Conservation (phyloP, 2,888 invertebrate species). For the Nasonovia ribisnigri region DNA sequence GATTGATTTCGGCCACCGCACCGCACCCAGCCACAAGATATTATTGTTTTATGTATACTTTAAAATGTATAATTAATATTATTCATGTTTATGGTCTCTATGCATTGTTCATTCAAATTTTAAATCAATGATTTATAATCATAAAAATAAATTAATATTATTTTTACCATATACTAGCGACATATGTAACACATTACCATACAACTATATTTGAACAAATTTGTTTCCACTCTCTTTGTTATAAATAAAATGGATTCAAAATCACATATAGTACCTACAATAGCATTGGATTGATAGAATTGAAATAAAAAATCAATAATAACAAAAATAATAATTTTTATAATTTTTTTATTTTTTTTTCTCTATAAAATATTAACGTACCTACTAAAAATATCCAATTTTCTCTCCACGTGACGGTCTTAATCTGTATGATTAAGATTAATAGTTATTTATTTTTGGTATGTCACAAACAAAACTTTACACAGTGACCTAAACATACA, state of each 20-base stretch:
- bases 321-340: not conserved
- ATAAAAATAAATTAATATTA: not conserved
- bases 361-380: not conserved
- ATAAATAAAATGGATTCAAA: not conserved
- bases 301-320: not conserved
- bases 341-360: too few species aligned
- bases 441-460: slow-evolving; percentile 21
- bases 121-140: not conserved
- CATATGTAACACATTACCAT: not conserved
- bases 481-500: not conserved
- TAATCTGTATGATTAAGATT: slow-evolving; percentile 29
- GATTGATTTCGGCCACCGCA: too few species aligned
- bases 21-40: too few species aligned
- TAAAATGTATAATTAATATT: too few species aligned
- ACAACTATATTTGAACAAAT: not conserved
- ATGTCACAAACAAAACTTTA: slow-evolving; percentile 29
- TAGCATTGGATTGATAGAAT: not conserved
- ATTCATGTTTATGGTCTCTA: too few species aligned
- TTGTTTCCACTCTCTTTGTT: not conserved
- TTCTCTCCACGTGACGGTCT: not conserved
- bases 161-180: not conserved
- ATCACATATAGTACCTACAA: not conserved
- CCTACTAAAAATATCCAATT: not conserved
- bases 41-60: not conserved
- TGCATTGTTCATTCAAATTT: not conserved